Conservation (phyloP, 2,797 vertebrate species). For the Limosa lapponica region DNA sequence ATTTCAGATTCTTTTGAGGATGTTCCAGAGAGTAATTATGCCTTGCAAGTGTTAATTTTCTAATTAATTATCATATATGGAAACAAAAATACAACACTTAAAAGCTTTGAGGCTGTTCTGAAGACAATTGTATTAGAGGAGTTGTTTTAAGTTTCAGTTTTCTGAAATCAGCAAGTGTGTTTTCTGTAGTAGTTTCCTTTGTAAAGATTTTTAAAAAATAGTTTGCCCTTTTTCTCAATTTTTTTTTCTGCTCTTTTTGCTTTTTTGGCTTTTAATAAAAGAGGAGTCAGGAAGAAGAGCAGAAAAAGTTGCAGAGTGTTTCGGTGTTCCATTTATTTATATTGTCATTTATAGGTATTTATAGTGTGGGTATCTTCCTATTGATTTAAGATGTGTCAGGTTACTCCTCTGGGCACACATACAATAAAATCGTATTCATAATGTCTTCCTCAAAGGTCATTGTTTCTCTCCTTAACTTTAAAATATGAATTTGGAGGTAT, state of each 20-base stretch:
- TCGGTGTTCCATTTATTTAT: background rate
- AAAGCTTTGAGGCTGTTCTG: background rate
- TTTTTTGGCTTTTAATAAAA: background rate
- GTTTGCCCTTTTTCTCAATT: accelerated
- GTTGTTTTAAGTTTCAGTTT: background rate
- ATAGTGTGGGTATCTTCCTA: background rate
- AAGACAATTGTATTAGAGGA: background rate
- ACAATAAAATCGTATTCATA: background rate
- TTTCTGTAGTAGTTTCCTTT: background rate
- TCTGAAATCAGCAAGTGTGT: background rate
- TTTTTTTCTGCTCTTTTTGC: background rate
- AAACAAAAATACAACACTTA: background rate
- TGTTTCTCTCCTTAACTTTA: background rate
- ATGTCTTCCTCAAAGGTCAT: background rate
- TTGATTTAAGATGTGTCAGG: background rate
- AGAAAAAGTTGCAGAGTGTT: background rate
- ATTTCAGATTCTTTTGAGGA: background rate
- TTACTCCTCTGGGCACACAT: background rate
- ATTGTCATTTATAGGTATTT: background rate
- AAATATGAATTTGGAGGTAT: background rate
- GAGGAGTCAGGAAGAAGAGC: background rate
- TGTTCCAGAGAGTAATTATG: background rate
- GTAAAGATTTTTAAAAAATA: accelerated
- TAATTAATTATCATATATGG: background rate
- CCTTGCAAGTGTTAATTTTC: background rate